Percentiles rank a stretch among this genome's conserved stretches.
Evolutionary conservation across 2,797 vertebrate genomes (phyloP).

Genomic region (Helarctos malayanus): DNA sequence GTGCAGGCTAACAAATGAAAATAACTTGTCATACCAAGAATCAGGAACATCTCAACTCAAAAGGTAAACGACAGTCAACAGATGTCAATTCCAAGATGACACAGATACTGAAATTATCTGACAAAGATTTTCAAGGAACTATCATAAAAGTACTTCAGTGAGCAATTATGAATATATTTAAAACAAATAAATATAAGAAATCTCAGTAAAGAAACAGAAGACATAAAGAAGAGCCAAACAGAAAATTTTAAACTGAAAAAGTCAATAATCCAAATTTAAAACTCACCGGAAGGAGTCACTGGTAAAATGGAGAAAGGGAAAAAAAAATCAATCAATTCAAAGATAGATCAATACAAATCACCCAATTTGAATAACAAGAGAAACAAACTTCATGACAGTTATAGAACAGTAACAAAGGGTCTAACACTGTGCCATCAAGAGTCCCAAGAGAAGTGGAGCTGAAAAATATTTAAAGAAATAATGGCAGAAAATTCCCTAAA

Average conservation of each 20-base stretch:
- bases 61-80: constrained; percentile 22
- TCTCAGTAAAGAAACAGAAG: constrained; percentile 29
- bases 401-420: not conserved
- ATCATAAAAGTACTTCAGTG: constrained; percentile 40
- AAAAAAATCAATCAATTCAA: not conserved
- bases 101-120: not conserved
- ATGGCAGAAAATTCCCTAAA: constrained; percentile 3
- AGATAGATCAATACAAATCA: constrained; percentile 21
- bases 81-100: not conserved
- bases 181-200: constrained; percentile 10
- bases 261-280: constrained; percentile 31
- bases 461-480: constrained; percentile 38
- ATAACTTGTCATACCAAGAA: constrained; percentile 32
- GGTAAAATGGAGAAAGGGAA: not conserved
- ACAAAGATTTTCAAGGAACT: constrained; percentile 42
- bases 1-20: not conserved
- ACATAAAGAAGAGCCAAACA: not conserved
- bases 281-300: constrained; percentile 10
- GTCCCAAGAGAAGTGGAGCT: not conserved
- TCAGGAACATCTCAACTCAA: constrained; percentile 34
- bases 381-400: not conserved
- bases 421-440: not conserved
- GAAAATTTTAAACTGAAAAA: constrained; percentile 17
- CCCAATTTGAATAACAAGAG: not conserved
- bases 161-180: constrained; percentile 4